phyloP scores from a whole-genome alignment of 2,797 vertebrate species.

The Delichon dasypus region DNA sequence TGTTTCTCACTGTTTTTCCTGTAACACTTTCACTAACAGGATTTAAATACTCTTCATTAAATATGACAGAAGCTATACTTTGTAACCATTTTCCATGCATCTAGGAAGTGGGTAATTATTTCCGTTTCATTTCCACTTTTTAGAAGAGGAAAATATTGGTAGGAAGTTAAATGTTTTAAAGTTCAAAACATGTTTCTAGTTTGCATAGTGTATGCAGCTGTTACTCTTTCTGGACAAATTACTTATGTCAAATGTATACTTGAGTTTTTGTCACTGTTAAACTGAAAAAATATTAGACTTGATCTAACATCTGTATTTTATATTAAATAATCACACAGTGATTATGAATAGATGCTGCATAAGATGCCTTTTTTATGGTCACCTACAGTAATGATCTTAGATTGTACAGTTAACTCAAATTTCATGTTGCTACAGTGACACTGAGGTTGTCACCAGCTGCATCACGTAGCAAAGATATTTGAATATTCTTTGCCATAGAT shows the following conservation, averaged over 20 bases:
- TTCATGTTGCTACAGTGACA: neutral
- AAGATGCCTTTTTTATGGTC: neutral
- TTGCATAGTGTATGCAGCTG: neutral
- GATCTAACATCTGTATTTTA: neutral
- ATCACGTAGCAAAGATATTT: neutral
- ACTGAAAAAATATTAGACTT: neutral
- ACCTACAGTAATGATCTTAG: neutral
- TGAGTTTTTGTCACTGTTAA: neutral
- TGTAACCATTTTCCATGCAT: neutral
- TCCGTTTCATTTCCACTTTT: neutral
- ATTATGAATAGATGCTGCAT: neutral
- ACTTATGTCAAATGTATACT: neutral
- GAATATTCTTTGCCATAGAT: neutral
- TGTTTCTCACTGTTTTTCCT: neutral
- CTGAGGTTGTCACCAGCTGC: neutral
- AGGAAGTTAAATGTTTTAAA: neutral
- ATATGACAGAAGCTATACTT: neutral
- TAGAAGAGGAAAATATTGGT: neutral
- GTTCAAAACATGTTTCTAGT: neutral
- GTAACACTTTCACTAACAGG: neutral
- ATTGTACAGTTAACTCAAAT: neutral
- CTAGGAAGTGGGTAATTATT: neutral
- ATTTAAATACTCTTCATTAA: constrained; percentile 11
- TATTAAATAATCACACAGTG: neutral
- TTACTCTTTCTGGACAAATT: neutral